A percentile compares a stretch with the other conserved stretches of the same genome.
These are phyloP conservation scores for Melanostoma scalare DNA, from an alignment of 2,888 invertebrate genomes.

Conservation along the genomic window DNA sequence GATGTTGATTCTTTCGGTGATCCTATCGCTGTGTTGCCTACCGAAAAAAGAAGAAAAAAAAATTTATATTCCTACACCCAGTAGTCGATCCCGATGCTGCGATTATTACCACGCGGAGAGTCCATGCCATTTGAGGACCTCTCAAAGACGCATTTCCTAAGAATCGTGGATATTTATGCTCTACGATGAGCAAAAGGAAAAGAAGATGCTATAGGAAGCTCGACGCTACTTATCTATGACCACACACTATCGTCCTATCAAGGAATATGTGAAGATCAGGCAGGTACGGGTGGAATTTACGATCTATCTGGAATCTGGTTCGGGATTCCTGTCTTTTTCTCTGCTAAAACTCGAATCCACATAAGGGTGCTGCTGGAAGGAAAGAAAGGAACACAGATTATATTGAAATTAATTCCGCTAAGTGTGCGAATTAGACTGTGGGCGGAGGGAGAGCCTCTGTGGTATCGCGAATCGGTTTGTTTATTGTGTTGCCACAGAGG, in stretches of 20 bases:
- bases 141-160: conserved; percentile 61
- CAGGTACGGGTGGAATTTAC: conserved; percentile 59
- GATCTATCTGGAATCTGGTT: conserved; percentile 68
- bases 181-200: conserved; percentile 48
- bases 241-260: conserved; percentile 54
- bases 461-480: conserved; percentile 53
- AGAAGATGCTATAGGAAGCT: conserved; percentile 45
- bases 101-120: conserved; percentile 67
- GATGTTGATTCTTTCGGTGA: conserved; percentile 68
- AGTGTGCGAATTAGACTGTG: conserved; percentile 71
- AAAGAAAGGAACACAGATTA: conserved; percentile 28
- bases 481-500: conserved; percentile 40
- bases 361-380: neutral
- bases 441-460: conserved; percentile 47
- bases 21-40: conserved; percentile 51
- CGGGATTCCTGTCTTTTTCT: conserved; percentile 32
- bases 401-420: conserved; percentile 70
- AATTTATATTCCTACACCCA: conserved; percentile 62
- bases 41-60: conserved; percentile 44
- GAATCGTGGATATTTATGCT: conserved; percentile 69
- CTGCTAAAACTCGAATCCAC: neutral
- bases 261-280: conserved; percentile 46
- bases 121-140: conserved; percentile 25
- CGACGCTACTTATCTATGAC: conserved; percentile 44
- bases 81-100: conserved; percentile 65